Percentiles rank a stretch among this genome's conserved stretches.
phyloP scores from a whole-genome alignment of 1,140 invertebrate genomes.

The Uloborus diversus region DNA sequence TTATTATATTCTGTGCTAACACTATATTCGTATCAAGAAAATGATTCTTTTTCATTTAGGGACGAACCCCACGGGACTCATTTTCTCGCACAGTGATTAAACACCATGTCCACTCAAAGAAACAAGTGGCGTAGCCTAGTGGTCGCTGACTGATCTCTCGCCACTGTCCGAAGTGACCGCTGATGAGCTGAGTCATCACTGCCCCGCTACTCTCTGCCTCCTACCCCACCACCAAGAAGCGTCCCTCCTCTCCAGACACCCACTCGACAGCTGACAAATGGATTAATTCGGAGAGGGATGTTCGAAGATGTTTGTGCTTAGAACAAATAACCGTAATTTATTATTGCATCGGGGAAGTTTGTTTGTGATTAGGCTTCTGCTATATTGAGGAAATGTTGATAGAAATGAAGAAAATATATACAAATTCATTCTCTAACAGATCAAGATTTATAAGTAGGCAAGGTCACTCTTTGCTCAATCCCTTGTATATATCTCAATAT shows the following conservation, averaged over 20 bases:
- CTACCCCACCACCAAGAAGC: neutral
- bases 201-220: neutral
- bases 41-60: neutral
- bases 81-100: slow-evolving; percentile 6
- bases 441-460: too few species aligned
- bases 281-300: neutral
- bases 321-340: neutral
- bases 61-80: neutral
- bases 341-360: neutral
- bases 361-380: too few species aligned
- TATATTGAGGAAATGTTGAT: too few species aligned
- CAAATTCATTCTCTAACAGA: too few species aligned
- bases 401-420: too few species aligned
- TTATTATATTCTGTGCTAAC: too few species aligned
- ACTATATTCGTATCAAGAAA: too few species aligned
- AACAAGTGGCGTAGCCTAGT: slow-evolving; percentile 10
- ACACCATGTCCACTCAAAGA: slow-evolving; percentile 21
- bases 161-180: neutral
- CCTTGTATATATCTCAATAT: too few species aligned
- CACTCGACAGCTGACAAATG: neutral
- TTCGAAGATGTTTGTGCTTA: neutral
- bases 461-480: too few species aligned
- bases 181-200: neutral
- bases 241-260: neutral
- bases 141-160: slow-evolving; percentile 16